Evolutionary conservation across 2,888 invertebrate genomes (phyloP).

Genomic region (Hydropsyche betteni): DNA sequence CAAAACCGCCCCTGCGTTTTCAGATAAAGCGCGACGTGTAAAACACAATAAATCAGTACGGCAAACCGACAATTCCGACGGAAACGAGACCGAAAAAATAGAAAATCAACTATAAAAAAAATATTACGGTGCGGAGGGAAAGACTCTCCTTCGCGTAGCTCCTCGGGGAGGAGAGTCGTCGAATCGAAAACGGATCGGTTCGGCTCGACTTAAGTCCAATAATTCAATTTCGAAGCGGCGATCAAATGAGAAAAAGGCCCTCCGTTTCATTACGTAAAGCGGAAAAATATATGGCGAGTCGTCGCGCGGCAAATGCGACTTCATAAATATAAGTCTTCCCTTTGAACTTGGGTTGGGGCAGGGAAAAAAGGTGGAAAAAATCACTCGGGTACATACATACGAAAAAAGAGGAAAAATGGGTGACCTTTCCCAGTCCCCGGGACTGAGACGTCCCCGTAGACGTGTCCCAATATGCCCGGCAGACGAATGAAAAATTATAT

Average conservation of each 20-base stretch:
- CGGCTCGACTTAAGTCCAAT: conserved; percentile 39
- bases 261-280: conserved; percentile 45
- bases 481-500: conserved; percentile 46
- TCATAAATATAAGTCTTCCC: conserved; percentile 49
- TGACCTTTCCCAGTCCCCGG: conserved; percentile 32
- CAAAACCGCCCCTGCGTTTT: conserved; percentile 5
- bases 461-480: conserved; percentile 38
- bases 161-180: conserved; percentile 12
- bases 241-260: conserved; percentile 42
- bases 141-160: not conserved
- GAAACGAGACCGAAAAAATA: not conserved
- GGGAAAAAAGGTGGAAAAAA: not conserved
- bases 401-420: conserved; percentile 41
- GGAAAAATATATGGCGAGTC: conserved; percentile 43
- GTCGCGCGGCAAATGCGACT: conserved; percentile 47
- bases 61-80: conserved; percentile 9
- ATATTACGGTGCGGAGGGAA: not conserved
- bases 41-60: conserved; percentile 18
- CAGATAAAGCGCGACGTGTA: conserved; percentile 15
- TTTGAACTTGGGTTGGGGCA: conserved; percentile 29
- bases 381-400: not conserved
- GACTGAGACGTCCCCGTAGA: conserved; percentile 35
- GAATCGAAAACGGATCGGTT: conserved; percentile 36
- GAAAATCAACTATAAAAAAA: conserved; percentile 16
- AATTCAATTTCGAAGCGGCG: conserved; percentile 40